Conservation (phyloP, 2,797 vertebrate genomes). For the Dendrocincla tyrannina region DNA sequence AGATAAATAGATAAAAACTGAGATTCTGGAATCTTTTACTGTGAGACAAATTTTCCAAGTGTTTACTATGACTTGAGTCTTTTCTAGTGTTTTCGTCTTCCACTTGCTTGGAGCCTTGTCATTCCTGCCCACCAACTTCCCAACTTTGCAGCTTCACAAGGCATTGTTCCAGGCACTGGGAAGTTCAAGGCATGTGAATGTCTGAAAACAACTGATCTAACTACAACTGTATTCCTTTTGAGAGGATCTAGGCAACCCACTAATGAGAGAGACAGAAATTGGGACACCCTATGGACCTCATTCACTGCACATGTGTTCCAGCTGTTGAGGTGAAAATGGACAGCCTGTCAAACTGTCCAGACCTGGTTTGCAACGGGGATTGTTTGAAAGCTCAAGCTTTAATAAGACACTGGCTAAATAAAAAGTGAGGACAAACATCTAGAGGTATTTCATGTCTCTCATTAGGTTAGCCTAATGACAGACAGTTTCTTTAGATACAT, state of each 20-base stretch:
- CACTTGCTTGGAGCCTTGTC: not conserved
- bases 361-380: not conserved
- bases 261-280: not conserved
- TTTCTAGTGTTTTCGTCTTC: not conserved
- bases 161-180: not conserved
- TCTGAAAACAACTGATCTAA: not conserved
- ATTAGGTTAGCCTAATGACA: not conserved
- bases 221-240: not conserved
- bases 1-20: not conserved
- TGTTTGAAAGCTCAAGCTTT: not conserved
- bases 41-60: not conserved
- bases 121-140: not conserved
- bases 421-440: not conserved
- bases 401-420: not conserved
- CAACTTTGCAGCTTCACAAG: not conserved
- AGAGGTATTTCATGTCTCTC: constrained; percentile 1
- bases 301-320: not conserved
- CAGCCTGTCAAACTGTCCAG: not conserved
- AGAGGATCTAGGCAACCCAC: not conserved
- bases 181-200: not conserved
- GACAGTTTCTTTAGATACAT: not conserved
- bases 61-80: not conserved
- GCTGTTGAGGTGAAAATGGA: not conserved
- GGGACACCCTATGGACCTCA: not conserved
- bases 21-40: not conserved